These are phyloP conservation scores for Calliphora vicina DNA, from an alignment of 1,140 invertebrate genomes.

Conservation along the genomic window DNA sequence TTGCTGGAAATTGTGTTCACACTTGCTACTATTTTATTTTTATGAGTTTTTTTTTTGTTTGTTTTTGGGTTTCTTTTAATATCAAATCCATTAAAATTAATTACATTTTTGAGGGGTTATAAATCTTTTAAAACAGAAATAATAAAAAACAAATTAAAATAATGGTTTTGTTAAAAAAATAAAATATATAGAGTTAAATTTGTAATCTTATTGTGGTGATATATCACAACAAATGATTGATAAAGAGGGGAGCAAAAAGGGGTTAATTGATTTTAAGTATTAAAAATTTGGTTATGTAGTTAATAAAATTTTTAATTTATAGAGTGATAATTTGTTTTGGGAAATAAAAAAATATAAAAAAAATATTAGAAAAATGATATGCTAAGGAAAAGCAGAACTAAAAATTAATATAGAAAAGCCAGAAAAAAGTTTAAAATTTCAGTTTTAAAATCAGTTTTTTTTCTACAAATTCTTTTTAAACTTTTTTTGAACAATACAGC, in stretches of 20 bases:
- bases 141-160: not conserved
- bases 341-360: not conserved
- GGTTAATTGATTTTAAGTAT: not conserved
- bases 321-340: not conserved
- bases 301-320: no score
- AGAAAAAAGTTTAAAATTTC: no score
- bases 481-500: no score
- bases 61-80: not conserved
- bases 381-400: no score
- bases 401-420: no score
- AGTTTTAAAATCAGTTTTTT: no score
- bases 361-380: no score
- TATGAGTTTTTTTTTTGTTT: not conserved
- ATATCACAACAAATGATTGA: not conserved
- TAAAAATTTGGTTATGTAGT: no score
- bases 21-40: not conserved
- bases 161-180: not conserved
- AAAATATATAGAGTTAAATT: no score
- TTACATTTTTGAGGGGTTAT: not conserved
- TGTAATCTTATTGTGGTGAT: not conserved
- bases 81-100: not conserved
- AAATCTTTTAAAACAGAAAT: constrained; percentile 1
- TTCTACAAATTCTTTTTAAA: no score
- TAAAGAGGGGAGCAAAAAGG: not conserved
- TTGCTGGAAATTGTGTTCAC: not conserved